Base-by-base conservation (phyloP, 1,140 invertebrate genomes). In the Plutomurus gul region DNA sequence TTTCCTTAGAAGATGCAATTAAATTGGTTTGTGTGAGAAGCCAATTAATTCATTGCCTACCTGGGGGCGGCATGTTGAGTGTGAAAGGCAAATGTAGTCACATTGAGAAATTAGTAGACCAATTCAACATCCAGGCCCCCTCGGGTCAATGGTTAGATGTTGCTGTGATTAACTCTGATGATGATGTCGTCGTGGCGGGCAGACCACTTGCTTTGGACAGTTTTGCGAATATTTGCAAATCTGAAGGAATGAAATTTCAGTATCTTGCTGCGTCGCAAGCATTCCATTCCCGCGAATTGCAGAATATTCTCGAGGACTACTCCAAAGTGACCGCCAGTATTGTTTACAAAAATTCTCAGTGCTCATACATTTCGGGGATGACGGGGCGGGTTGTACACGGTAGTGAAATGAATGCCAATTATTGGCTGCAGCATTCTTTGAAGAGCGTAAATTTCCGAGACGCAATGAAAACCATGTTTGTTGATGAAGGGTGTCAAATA, bases 11-110 rank as follows among this genome's bases (percentile, higher is more conserved):
- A n/a, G 76, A 77, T 70, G 80, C 72, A 3, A 46, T 81, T 3
- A 47, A 47, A 6, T 43, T 81, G 18, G 80, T 81, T 39, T 33
- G 46, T n/a, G 16, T 18, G n/a, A 65, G 80, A 49, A 81, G 80
- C 25, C 16, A 60, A 18, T n/a, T 81, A 20, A 43, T 81, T 40
- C 70, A 78, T 10, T 33, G 20, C 8, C 16, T 70, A 25, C 27
- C 18, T 10, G 25, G 8, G 37, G 80, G 80, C 11, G 56, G 49
- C 16, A 81, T 81, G 80, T 16, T 81, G 8, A 73, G 74, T 16
- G 13, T 81, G 13, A 75, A 77, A 22, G 75, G 47, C 1, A n/a
- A 51, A 20, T 8, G 30, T 20, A 33, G 10, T 30, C 13, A 27
- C 36, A 56, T 39, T 8, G 40, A 70, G 39, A 20, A 70, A 5